These are phyloP conservation scores for Anhinga rufa DNA, from an alignment of 2,113 vertebrate genomes.

Conservation along the genomic window DNA sequence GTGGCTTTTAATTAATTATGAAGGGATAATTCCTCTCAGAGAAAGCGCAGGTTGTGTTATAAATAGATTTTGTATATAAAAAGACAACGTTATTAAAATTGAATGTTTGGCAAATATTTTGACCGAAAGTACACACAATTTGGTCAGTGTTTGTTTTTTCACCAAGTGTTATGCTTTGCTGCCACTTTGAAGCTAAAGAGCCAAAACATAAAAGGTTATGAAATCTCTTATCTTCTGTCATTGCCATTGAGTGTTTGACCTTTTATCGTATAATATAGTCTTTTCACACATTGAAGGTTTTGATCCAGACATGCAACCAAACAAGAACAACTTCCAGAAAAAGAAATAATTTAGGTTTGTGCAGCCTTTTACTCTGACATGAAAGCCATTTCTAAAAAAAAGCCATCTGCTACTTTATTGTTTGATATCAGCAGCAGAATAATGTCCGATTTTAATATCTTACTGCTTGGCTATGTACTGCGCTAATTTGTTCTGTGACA, in stretches of 20 bases:
- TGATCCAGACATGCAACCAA: not conserved
- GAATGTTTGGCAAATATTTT: not conserved
- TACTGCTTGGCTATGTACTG: slow-evolving; percentile 28
- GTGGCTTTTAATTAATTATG: not conserved
- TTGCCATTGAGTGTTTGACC: not conserved
- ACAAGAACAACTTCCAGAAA: not conserved
- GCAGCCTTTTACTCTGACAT: slow-evolving; percentile 11
- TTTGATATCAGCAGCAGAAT: slow-evolving; percentile 29
- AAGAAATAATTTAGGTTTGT: not conserved
- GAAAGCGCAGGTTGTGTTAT: not conserved
- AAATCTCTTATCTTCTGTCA: not conserved
- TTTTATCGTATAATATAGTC: not conserved
- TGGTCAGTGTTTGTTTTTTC: not conserved
- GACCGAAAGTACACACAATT: not conserved
- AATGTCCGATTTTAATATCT: slow-evolving; percentile 59
- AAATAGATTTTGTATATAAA: not conserved
- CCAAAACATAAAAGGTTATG: not conserved
- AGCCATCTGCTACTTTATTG: slow-evolving; percentile 49
- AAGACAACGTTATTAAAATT: not conserved
- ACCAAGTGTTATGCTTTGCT: not conserved
- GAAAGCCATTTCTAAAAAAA: slow-evolving; percentile 31
- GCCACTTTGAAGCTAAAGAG: not conserved
- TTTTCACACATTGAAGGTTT: not conserved
- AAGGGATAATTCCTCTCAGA: not conserved
- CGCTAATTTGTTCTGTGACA: slow-evolving; percentile 61